phyloP scores from a whole-genome alignment of 2,113 vertebrate species.

The Desmodus rotundus region DNA sequence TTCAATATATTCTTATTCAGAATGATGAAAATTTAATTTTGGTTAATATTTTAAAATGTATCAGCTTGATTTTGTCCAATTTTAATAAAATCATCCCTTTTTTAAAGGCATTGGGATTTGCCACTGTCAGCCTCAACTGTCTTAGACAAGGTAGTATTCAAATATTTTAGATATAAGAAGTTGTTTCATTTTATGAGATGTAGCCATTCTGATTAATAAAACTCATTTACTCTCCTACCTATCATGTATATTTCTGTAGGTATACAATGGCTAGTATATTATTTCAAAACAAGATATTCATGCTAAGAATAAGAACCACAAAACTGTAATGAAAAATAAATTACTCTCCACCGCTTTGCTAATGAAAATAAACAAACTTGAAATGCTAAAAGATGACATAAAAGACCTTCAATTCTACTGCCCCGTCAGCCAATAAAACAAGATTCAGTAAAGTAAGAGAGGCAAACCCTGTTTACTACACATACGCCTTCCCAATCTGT shows the following conservation, averaged over 20 bases:
- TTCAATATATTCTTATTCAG: not conserved
- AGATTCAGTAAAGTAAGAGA: not conserved
- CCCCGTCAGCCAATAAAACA: not conserved
- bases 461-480: not conserved
- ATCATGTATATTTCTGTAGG: not conserved
- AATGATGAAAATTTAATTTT: not conserved
- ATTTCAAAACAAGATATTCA: not conserved
- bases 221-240: not conserved
- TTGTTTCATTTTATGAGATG: not conserved
- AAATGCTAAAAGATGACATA: not conserved
- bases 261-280: not conserved
- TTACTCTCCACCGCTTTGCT: not conserved
- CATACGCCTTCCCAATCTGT: accelerated
- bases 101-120: not conserved
- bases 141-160: not conserved
- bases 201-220: not conserved
- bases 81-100: not conserved
- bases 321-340: not conserved
- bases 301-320: not conserved
- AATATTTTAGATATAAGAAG: not conserved
- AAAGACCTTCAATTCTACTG: not conserved
- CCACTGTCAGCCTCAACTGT: too few species aligned
- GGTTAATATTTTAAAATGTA: not conserved
- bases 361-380: not conserved
- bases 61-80: not conserved